Conservation (phyloP, 2,888 invertebrate species). For the Hirtodrosophila histrioides region DNA sequence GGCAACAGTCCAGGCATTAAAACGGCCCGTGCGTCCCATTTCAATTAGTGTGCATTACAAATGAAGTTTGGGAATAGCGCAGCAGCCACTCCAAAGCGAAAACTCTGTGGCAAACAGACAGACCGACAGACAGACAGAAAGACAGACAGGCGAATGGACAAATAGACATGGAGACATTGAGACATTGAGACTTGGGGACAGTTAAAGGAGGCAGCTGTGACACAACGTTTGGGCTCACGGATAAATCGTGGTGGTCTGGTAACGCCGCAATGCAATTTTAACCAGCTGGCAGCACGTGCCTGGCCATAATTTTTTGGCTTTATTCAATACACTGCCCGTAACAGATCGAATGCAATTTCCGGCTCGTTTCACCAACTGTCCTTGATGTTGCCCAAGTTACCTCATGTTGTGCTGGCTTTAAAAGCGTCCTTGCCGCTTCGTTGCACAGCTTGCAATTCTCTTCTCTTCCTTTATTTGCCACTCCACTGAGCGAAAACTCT, state of each 20-base stretch:
- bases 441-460: slow-evolving; percentile 32
- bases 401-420: slow-evolving; percentile 26
- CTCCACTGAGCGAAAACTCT: slow-evolving; percentile 24
- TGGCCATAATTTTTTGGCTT: slow-evolving; percentile 13
- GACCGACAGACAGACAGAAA: no score
- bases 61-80: slow-evolving; percentile 77
- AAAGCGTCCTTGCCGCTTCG: slow-evolving; percentile 55
- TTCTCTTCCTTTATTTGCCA: slow-evolving; percentile 6
- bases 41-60: slow-evolving; percentile 79
- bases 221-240: slow-evolving; percentile 35
- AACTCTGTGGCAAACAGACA: no score
- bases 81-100: slow-evolving; percentile 6
- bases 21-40: slow-evolving; percentile 74
- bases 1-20: slow-evolving; percentile 67
- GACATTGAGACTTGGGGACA: no score
- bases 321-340: slow-evolving; percentile 16
- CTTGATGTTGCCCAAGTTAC: slow-evolving; percentile 27
- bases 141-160: no score
- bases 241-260: slow-evolving; percentile 37
- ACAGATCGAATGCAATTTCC: slow-evolving; percentile 43
- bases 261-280: slow-evolving; percentile 44
- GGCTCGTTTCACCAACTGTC: slow-evolving; percentile 40
- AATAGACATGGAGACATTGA: no score
- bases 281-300: slow-evolving; percentile 38
- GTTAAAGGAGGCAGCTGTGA: no score